A percentile compares a stretch with the other conserved stretches of the same genome.
These are phyloP conservation scores for Poeciliopsis occidentalis DNA, from an alignment of 2,113 vertebrate species.

Conservation along the genomic window DNA sequence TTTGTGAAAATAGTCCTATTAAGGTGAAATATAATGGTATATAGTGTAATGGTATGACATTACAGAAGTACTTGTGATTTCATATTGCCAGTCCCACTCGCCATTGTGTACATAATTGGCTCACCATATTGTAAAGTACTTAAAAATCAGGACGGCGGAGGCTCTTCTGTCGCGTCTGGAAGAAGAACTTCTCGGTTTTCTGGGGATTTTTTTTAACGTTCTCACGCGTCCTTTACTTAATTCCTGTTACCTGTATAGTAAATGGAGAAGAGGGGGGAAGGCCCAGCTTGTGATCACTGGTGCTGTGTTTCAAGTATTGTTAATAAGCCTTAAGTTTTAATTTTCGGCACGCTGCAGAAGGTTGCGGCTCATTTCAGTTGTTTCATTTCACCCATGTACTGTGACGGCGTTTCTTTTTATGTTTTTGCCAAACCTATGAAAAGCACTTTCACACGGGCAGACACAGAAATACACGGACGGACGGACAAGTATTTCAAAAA, in stretches of 20 bases:
- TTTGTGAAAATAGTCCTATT: constrained; percentile 80
- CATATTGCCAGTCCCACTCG: constrained; percentile 72
- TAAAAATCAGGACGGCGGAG: constrained; percentile 46
- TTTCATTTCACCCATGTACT: constrained; percentile 54
- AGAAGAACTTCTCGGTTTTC: constrained; percentile 32
- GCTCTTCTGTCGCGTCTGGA: constrained; percentile 44
- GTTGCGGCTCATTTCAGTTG: constrained; percentile 61
- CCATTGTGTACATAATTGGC: constrained; percentile 77
- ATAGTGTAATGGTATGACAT: constrained; percentile 78
- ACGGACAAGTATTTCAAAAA: constrained; percentile 73
- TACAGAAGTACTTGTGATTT: constrained; percentile 76
- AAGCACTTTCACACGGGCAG: constrained; percentile 76
- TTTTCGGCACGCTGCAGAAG: constrained; percentile 46
- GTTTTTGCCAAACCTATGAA: constrained; percentile 66
- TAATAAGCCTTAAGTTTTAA: constrained; percentile 63
- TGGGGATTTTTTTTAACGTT: constrained; percentile 24
- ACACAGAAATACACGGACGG: constrained; percentile 65
- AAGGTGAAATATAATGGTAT: constrained; percentile 79
- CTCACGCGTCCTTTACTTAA: constrained; percentile 45
- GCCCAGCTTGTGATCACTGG: constrained; percentile 69
- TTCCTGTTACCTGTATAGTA: constrained; percentile 39
- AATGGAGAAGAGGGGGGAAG: constrained; percentile 20
- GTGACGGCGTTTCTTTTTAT: constrained; percentile 43
- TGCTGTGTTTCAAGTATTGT: constrained; percentile 70
- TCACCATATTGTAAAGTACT: constrained; percentile 77